Evolutionary conservation across 2,113 vertebrate genomes (phyloP), one percentile per base, ranked within the genome.

Genomic region (Athene cunicularia): DNA sequence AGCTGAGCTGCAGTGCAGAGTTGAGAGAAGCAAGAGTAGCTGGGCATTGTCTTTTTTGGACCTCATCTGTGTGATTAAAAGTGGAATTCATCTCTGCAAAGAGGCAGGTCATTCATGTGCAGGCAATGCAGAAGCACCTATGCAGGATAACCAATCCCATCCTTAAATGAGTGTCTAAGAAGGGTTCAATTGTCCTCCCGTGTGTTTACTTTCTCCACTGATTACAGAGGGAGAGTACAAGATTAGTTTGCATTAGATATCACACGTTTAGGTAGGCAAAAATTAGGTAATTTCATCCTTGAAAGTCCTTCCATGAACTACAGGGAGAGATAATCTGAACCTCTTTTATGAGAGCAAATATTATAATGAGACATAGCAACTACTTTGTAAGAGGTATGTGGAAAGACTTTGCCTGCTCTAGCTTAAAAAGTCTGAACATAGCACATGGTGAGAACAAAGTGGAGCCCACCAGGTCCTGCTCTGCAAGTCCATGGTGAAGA

Each of bases 401-500:
- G 32, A 80, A 91, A 73, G 14, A 11, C 35, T 79, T 89, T 79
- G 16, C 8, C 26, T 77, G 9, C 18, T 77, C 64, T 27, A 26
- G 3, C 12, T 79, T 81, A 27, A 75, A 63, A 75, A 11, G 4
- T 15, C 26, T 45, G 27, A 71, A 8, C 8, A 23, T 67, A 20
- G 7, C 47, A 43, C 15, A 15, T 0, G 0, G 23, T 67, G 30
- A 87, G 43, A 87, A 37, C 13, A 33, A 50, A 62, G 12, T 22
- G 18, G 16, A 89, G 55, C n/a, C 43, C 64, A 70, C 6, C 32
- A 84, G n/a, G 13, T 17, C 43, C 52, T 52, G 9, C 26, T 87
- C n/a, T 74, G 43, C 24, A 2, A 7, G 3, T 47, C 43, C 64
- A 16, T 0, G 0, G 37, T 41, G 32, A 93, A 71, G 41, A 83